Conservation (phyloP, 2,888 invertebrate genomes). For the Dexiosoma caninum region DNA sequence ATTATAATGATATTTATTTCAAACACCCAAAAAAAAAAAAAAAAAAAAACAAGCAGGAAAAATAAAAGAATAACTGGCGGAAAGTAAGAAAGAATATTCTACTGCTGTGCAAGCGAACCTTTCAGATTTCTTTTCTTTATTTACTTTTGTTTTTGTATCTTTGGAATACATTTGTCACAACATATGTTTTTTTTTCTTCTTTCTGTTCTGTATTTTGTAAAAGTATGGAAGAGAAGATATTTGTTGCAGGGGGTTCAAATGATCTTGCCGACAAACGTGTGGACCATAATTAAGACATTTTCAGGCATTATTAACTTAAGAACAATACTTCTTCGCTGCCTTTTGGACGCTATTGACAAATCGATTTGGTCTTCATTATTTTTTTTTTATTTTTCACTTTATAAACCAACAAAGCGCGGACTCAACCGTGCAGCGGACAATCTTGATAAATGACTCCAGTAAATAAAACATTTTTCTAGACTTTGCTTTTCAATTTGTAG, state of each 20-base stretch:
- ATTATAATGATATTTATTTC: slow-evolving; percentile 42
- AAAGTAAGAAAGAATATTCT: slow-evolving; percentile 11
- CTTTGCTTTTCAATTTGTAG: neutral
- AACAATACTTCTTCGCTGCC: slow-evolving; percentile 23
- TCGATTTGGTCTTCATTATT: too few species aligned
- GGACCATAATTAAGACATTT: slow-evolving; percentile 63
- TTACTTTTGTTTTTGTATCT: slow-evolving; percentile 38
- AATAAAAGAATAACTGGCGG: neutral
- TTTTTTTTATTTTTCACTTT: slow-evolving; percentile 21
- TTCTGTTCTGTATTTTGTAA: neutral
- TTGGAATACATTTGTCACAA: slow-evolving; percentile 61
- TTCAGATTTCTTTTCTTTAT: slow-evolving; percentile 32
- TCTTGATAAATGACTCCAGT: slow-evolving; percentile 30
- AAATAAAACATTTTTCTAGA: slow-evolving; percentile 12
- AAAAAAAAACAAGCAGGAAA: neutral
- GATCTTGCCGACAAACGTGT: slow-evolving; percentile 57
- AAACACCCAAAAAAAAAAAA: slow-evolving; percentile 11
- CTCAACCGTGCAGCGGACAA: neutral
- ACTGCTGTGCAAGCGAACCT: slow-evolving; percentile 47
- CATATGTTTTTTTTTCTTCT: slow-evolving; percentile 45
- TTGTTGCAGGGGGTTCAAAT: slow-evolving; percentile 29
- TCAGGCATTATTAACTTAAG: slow-evolving; percentile 53
- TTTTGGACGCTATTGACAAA: slow-evolving; percentile 47
- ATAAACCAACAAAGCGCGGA: neutral
- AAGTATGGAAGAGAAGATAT: slow-evolving; percentile 21